Evolutionary conservation across 2,888 invertebrate genomes (phyloP).

Genomic region (Macaria liturata): DNA sequence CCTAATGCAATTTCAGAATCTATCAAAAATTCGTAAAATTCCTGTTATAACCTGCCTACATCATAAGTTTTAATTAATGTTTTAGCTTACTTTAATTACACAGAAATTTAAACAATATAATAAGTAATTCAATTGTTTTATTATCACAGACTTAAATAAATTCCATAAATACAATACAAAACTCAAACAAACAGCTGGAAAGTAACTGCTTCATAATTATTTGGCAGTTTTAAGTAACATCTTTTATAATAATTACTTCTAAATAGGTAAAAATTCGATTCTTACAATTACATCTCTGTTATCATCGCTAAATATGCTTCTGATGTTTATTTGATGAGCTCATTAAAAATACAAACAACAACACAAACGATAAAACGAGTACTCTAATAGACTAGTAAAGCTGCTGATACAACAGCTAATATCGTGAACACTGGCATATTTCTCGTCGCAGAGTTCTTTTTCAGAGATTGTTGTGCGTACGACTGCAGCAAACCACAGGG

Average conservation of each 20-base stretch:
- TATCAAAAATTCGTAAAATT: no score
- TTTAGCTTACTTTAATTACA: no score
- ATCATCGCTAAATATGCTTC: neutral
- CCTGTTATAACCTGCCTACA: no score
- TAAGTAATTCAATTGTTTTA: constrained; percentile 18
- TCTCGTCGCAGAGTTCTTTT: constrained; percentile 56
- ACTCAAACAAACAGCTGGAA: neutral
- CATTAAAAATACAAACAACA: constrained; percentile 6
- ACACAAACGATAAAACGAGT: neutral
- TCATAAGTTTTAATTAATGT: no score
- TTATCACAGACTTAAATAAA: constrained; percentile 20
- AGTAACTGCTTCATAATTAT: neutral
- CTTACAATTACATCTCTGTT: neutral
- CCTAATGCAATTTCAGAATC: no score
- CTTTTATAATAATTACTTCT: neutral
- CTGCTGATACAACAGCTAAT: constrained; percentile 48
- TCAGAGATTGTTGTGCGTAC: constrained; percentile 65
- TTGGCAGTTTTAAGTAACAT: constrained; percentile 1
- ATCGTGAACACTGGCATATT: constrained; percentile 57
- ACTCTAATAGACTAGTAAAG: constrained; percentile 39
- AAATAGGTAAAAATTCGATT: constrained; percentile 10
- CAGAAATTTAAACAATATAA: neutral
- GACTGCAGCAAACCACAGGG: constrained; percentile 67
- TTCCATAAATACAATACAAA: constrained; percentile 9
- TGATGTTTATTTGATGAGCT: constrained; percentile 2